Base-by-base conservation (phyloP, 2,113 vertebrate species). In the Petrocephalus microphthalmus region DNA sequence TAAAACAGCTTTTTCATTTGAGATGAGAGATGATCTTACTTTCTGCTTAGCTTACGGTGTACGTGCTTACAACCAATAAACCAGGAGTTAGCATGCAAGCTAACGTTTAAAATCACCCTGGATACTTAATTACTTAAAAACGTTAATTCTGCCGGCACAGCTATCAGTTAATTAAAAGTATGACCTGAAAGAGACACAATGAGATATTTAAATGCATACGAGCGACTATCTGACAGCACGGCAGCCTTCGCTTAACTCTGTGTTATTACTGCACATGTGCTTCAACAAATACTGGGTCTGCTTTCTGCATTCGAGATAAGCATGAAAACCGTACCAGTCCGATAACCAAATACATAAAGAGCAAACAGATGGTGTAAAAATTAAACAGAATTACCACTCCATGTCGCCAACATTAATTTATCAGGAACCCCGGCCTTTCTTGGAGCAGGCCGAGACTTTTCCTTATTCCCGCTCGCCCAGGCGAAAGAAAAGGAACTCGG, bases 381-480 rank as follows among this genome's bases (percentile, higher is more conserved):
- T 53, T 49, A 37, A 10, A 86, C 5, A 0, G 17, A n/a, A 11
- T 89, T 87, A 89, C 88, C 88, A 87, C 19, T 89, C 88, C 88
- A 89, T 89, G 52, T 49, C 47, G 85, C 57, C 33, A 45, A 49
- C 84, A 54, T 45, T 86, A 45, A 54, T 7, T 60, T 82, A 54
- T 15, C 4, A 29, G 19, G 15, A 51, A 29, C 33, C 17, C 49
- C 22, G 22, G 47, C 64, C 4, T 37, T 67, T 29, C 2, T 53
- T 17, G 47, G 47, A 11, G 20, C 19, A 87, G 45, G 57, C 37
- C 13, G 11, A 53, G 47, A 17, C 15, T 29, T 86, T 81, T 81
- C 67, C 84, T 42, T 53, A 33, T 89, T 89, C 88, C 88, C 88
- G 88, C 88, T 89, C 88, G 84, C 29, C 84, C 45, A 89, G 64